Conservation (phyloP, 2,888 invertebrate genomes). For the Torymus tubicola region DNA sequence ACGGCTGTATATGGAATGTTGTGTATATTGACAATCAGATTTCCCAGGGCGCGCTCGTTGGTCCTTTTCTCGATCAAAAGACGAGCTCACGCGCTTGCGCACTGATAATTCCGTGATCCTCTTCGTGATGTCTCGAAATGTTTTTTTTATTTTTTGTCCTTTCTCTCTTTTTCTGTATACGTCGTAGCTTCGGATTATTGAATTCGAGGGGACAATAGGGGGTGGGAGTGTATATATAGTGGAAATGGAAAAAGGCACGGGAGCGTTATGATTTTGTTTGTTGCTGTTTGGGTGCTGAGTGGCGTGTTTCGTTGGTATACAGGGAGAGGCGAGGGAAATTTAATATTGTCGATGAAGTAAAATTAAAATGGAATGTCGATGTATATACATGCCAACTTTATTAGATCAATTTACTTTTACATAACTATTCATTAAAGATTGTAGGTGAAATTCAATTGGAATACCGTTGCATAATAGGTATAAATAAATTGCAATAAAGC, state of each 20-base stretch:
- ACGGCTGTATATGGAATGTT: conserved; percentile 66
- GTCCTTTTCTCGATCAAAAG: conserved; percentile 57
- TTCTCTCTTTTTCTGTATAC: too few relatives aligned
- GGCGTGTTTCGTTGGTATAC: too few relatives aligned
- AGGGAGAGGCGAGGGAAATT: too few relatives aligned
- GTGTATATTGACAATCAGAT: conserved; percentile 72
- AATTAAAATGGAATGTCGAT: too few relatives aligned
- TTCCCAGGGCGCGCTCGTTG: conserved; percentile 61
- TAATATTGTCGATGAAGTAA: too few relatives aligned
- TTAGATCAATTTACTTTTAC: too few relatives aligned
- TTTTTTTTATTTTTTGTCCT: background rate
- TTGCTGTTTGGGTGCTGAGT: background rate
- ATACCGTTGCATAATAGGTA: too few relatives aligned
- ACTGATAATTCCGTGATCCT: conserved; percentile 13
- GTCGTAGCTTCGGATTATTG: background rate
- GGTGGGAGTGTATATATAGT: background rate
- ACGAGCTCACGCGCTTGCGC: background rate
- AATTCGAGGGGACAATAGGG: background rate
- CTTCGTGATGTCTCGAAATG: background rate
- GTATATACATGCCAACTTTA: too few relatives aligned
- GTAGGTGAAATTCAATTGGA: too few relatives aligned
- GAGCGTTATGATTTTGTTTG: conserved; percentile 15
- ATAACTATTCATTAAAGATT: too few relatives aligned
- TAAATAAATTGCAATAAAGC: too few relatives aligned
- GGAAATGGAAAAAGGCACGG: conserved; percentile 22